Evolutionary conservation across 2,888 invertebrate species (phyloP), one percentile per base, ranked within the genome.

Genomic region (Oligia fasciuncula): DNA sequence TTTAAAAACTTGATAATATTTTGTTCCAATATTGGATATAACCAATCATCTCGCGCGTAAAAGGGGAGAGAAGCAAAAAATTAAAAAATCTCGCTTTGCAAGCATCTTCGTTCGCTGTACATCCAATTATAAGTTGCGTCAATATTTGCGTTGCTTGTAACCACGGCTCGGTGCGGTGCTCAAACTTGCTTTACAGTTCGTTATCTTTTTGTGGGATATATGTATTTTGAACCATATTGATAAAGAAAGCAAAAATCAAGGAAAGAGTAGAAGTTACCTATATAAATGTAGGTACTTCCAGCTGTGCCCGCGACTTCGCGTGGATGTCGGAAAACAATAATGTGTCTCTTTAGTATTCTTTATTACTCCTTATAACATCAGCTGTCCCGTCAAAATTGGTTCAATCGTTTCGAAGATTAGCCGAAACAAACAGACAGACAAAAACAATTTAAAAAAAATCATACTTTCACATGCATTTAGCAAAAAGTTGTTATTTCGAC

Each of bases 81-180:
- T 89, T 88, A 84, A 88, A 91, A 91, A 92, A 91, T 87, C 87
- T 85, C 88, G 91, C 89, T 85, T 84, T 66, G 84, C 87, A 87
- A 91, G 88, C 92, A 89, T 92, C 92, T 91, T 91, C 86, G 78
- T 79, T 77, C 79, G 74, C 87, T 87, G 88, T 89, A 85, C 90
- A 94, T 93, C 93, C 95, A 95, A 95, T 95, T 95, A 95, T 94
- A 94, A 92, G 90, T 90, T 84, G 88, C 60, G 91, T 91, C 91
- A 95, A 95, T 94, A 94, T 95, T 95, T 93, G 89, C 89, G 51
- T 60, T 73, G 84, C 85, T 84, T 86, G 84, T 89, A 86, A 75
- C 82, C 84, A 77, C 71, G 80, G 69, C 5, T 65, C 67, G 46
- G 76, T 65, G 80, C 49, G 92, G 51, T 85, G 73, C 88, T 90